Evolutionary conservation across 1,140 invertebrate genomes (phyloP).

Genomic region (Callitettix versicolor): DNA sequence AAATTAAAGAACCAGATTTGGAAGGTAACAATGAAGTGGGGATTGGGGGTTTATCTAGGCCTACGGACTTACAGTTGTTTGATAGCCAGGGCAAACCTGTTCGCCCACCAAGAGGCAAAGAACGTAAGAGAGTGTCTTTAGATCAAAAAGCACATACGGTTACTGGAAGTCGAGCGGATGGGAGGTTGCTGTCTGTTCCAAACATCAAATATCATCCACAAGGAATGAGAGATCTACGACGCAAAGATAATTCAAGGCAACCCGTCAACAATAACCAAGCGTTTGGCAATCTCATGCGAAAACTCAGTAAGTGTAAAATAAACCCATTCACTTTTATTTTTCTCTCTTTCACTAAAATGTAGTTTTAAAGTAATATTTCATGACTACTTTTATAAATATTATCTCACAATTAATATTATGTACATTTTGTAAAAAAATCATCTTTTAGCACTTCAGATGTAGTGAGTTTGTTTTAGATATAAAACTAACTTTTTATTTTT

Average conservation of each 20-base stretch:
- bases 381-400: too few species aligned
- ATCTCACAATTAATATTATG: too few species aligned
- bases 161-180: slow-evolving; percentile 45
- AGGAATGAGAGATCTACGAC: slow-evolving; percentile 25
- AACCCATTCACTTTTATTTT: background rate
- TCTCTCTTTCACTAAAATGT: background rate
- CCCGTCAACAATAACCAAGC: slow-evolving; percentile 21
- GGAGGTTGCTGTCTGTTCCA: slow-evolving; percentile 60
- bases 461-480: too few species aligned
- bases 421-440: too few species aligned
- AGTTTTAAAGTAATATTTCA: too few species aligned
- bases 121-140: slow-evolving; percentile 36
- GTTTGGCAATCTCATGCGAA: slow-evolving; percentile 57
- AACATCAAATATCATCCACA: slow-evolving; percentile 52
- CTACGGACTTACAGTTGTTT: slow-evolving; percentile 51
- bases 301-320: slow-evolving; percentile 71
- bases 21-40: slow-evolving; percentile 7
- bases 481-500: too few species aligned
- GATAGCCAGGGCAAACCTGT: slow-evolving; percentile 46
- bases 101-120: slow-evolving; percentile 46
- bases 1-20: slow-evolving; percentile 14
- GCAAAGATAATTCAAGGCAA: background rate
- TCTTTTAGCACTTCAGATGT: too few species aligned
- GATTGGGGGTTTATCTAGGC: slow-evolving; percentile 29
- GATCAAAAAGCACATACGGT: slow-evolving; percentile 27